Evolutionary conservation across 2,888 invertebrate genomes (phyloP), one percentile per base, ranked within the genome.

Genomic region (Dyspetes luteomarginatus): DNA sequence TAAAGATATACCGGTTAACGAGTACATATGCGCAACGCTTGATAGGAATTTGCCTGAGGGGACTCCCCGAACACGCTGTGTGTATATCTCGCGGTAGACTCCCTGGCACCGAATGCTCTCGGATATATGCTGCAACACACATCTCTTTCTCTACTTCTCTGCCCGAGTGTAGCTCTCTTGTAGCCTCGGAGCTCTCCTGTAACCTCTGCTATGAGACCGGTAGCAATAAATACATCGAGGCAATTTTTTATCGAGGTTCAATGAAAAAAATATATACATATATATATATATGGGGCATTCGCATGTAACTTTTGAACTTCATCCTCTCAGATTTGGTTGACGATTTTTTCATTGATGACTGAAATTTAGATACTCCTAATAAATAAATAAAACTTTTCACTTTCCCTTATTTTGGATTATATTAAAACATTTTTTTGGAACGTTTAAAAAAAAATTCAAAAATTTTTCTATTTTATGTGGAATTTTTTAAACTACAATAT

Each of bases 21-120:
- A 81, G 81, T 72, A 74, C n/a, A n/a, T n/a, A n/a, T 79, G 76
- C 76, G 76, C 75, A 81, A 76, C 55, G 72, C 73, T 76, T 67
- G 76, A 82, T 81, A 81, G 82, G 82, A 84, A 84, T 84, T 84
- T 73, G 80, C 83, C 83, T 55, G 58, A 56, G 73, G 78, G 73
- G 74, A 67, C 75, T 74, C 55, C 68, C 72, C 65, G 78, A 64
- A 74, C 72, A 50, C 78, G 68, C 78, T 65, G 41, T 15, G 17
- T 68, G 62, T 78, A n/a, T n/a, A 74, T 79, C 74, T 80, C 82
- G 65, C 48, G 79, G 83, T 78, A 85, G 84, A 90, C 90, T 88
- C 86, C 84, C 85, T 88, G 90, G 89, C 89, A 89, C 89, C 90
- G 85, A 87, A 72, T 72, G 60, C 72, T 72, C 86, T 85, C 86